Base-by-base conservation (phyloP, 2,888 invertebrate genomes). In the Lasioglossum leucozonium region DNA sequence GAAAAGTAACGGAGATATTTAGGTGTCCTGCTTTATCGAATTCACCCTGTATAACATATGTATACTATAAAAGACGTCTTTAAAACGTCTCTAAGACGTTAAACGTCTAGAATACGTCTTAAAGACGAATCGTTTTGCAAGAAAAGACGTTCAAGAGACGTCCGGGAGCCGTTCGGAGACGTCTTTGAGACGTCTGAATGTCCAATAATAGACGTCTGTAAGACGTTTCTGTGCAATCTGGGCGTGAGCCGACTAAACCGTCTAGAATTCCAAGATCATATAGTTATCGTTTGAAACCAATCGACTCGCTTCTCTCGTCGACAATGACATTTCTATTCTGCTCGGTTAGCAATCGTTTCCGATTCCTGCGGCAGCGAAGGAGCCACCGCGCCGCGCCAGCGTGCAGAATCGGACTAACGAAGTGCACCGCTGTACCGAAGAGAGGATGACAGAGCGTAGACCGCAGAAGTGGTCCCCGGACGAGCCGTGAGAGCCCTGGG, bases 381-480 rank as follows among this genome's bases (percentile, higher is more conserved):
- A 67, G 10, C 22, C 37, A 4, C 34, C 34, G 34, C 34, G 34
- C 3, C 34, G 34, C 34, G 34, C 3, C 34, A 34, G 10, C 67
- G 37, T 67, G 62, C 26, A 67, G 37, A 67, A 67, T 67, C 67
- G 37, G 3, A 37, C 11, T 22, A 67, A 37, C 67, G n/a, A 69
- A 69, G 37, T 30, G 62, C 16, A 2, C 16, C 30, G 30, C 10
- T 16, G 62, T 22, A 4, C 22, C 37, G 67, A 22, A 22, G 67
- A 22, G 67, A 42, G 44, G 42, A 71, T 22, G 67, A 67, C 37
- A 37, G 67, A 34, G 22, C 37, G 67, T 34, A 67, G 67, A 67
- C 18, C 37, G 67, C 22, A 67, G 67, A 67, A 67, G 37, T 67
- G 67, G 67, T 67, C 67, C 67, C 67, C 4, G 67, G 67, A 11